Conservation (phyloP, 2,797 vertebrate genomes). For the Echiichthys vipera region DNA sequence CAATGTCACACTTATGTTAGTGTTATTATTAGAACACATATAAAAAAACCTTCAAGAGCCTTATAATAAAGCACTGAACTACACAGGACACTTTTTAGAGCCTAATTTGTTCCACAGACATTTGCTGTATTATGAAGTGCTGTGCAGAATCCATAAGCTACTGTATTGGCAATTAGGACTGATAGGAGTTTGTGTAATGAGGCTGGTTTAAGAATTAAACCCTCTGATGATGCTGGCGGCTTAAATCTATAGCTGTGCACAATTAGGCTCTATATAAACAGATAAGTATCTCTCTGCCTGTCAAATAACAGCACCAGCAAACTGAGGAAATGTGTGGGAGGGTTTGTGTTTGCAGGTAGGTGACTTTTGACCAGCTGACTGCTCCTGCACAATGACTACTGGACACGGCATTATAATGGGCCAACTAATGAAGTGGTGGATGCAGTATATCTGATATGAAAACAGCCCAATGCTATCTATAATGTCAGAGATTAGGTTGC, state of each 20-base stretch:
- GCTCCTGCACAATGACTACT: neutral
- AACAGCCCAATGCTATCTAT: neutral
- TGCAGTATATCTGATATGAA: conserved; percentile 1
- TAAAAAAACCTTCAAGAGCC: neutral
- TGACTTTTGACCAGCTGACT: conserved; percentile 12
- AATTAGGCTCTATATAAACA: conserved; percentile 61
- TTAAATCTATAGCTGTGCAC: conserved; percentile 62
- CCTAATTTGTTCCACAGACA: conserved; percentile 30
- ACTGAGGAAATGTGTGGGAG: conserved; percentile 2
- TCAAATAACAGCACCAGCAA: conserved; percentile 32
- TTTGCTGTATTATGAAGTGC: conserved; percentile 9
- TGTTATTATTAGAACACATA: neutral
- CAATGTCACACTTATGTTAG: no score
- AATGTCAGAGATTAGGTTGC: neutral
- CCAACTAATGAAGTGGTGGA: conserved; percentile 20
- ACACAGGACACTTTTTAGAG: neutral
- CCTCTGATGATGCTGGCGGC: conserved; percentile 45
- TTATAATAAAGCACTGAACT: neutral
- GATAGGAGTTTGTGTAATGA: conserved; percentile 65
- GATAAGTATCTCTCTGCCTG: conserved; percentile 47
- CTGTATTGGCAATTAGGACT: conserved; percentile 56
- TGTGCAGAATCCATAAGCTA: conserved; percentile 46
- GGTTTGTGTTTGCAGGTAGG: neutral
- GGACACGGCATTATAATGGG: conserved; percentile 12
- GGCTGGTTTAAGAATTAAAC: conserved; percentile 65